Evolutionary conservation across 2,797 vertebrate genomes (phyloP).

Genomic region (Cercopithecus diana): DNA sequence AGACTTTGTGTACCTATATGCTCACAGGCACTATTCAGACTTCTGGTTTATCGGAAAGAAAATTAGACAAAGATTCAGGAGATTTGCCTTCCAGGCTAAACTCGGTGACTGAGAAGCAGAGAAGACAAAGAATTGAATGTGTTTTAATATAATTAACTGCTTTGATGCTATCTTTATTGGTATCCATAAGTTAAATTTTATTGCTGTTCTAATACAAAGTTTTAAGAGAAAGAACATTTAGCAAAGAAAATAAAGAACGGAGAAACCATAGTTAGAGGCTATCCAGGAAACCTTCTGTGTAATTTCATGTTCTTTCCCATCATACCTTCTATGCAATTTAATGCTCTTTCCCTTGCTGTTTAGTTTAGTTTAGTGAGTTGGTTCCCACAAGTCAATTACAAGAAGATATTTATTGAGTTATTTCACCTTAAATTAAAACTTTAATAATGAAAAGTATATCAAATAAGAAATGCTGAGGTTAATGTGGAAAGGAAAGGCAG

Average conservation of each 20-base stretch:
- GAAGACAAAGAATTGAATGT: background rate
- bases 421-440: conserved; percentile 76
- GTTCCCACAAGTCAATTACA: conserved; percentile 81
- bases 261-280: background rate
- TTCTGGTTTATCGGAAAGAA: background rate
- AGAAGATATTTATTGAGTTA: conserved; percentile 68
- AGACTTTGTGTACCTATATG: background rate
- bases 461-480: conserved; percentile 69
- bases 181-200: conserved; percentile 44
- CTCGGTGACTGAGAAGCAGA: background rate
- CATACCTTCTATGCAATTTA: conserved; percentile 69
- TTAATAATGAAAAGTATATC: conserved; percentile 73
- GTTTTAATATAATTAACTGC: background rate
- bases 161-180: background rate
- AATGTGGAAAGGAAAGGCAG: conserved; percentile 61
- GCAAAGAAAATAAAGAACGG: conserved; percentile 36
- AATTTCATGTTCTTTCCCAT: conserved; percentile 51
- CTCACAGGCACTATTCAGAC: background rate
- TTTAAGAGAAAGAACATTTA: background rate
- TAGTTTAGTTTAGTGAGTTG: conserved; percentile 71
- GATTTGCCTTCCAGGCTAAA: background rate
- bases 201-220: background rate
- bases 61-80: background rate
- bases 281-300: background rate
- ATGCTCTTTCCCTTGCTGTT: conserved; percentile 58